Percentiles rank a stretch among this genome's conserved stretches.
phyloP scores from a whole-genome alignment of 1,140 invertebrate genomes.

The Zaprionus africanus region DNA sequence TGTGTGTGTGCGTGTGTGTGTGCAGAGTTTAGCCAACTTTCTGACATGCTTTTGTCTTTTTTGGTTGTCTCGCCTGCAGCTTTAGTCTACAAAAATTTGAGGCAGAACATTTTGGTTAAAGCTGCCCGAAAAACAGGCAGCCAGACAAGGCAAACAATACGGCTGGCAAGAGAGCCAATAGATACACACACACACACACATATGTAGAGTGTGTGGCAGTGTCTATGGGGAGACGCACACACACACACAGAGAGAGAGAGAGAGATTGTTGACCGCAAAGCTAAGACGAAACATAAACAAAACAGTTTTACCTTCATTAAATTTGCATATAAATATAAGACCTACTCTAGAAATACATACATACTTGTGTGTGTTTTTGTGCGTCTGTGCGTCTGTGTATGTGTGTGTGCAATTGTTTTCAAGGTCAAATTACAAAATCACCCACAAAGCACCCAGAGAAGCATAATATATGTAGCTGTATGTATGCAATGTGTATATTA shows the following conservation, averaged over 20 bases:
- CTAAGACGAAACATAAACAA: constrained; percentile 57
- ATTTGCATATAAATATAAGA: constrained; percentile 76
- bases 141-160: constrained; percentile 38
- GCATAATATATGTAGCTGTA: constrained; percentile 42
- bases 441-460: constrained; percentile 38
- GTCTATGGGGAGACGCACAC: not conserved
- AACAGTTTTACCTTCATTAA: constrained; percentile 73
- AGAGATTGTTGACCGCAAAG: constrained; percentile 20
- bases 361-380: too few species aligned
- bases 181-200: constrained; percentile 12
- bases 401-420: constrained; percentile 54
- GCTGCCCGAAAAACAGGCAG: constrained; percentile 29
- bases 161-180: constrained; percentile 32
- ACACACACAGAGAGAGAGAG: constrained; percentile 2
- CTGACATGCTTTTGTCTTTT: constrained; percentile 40
- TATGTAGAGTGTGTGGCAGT: not conserved
- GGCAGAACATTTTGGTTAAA: constrained; percentile 32
- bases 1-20: not conserved
- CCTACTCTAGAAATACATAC: constrained; percentile 17
- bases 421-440: constrained; percentile 69
- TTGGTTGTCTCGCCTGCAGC: constrained; percentile 25
- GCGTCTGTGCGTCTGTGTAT: not conserved
- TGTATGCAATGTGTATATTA: constrained; percentile 45
- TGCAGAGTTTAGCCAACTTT: constrained; percentile 37
- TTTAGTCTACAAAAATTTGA: constrained; percentile 29